Percentiles rank a stretch among this genome's conserved stretches.
phyloP scores from a whole-genome alignment of 2,888 invertebrate genomes.

The Macrophya alboannulata region DNA sequence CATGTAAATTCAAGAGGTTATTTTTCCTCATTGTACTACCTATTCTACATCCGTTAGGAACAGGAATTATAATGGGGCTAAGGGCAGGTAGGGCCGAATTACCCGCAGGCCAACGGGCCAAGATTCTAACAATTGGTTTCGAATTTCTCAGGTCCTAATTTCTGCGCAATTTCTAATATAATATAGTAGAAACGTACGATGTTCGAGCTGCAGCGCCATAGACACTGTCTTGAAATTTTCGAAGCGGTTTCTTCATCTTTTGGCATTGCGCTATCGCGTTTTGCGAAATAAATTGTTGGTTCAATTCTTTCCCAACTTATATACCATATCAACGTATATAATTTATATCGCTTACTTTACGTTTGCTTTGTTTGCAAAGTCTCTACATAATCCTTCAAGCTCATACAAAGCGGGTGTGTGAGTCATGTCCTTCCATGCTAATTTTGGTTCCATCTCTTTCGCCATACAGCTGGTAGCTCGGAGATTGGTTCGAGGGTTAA shows the following conservation, averaged over 20 bases:
- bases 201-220: background rate
- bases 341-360: background rate
- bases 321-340: background rate
- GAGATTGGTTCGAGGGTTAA: constrained; percentile 5
- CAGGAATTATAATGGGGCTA: background rate
- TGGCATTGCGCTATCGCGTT: background rate
- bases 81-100: background rate
- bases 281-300: background rate
- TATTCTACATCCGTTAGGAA: background rate
- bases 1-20: background rate
- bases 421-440: constrained; percentile 40
- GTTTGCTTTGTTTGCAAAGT: background rate
- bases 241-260: background rate
- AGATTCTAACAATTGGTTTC: constrained; percentile 9
- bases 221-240: background rate
- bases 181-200: background rate
- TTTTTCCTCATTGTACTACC: background rate
- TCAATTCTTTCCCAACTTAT: background rate
- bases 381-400: constrained; percentile 22
- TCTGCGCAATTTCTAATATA: background rate
- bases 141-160: constrained; percentile 18
- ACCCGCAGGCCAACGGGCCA: background rate
- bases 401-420: constrained; percentile 1
- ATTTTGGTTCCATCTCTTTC: constrained; percentile 2
- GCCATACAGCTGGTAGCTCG: background rate